A percentile compares a stretch with the other conserved stretches of the same genome.
Evolutionary conservation across 1,140 invertebrate species (phyloP).

Genomic region (Ooceraea biroi): DNA sequence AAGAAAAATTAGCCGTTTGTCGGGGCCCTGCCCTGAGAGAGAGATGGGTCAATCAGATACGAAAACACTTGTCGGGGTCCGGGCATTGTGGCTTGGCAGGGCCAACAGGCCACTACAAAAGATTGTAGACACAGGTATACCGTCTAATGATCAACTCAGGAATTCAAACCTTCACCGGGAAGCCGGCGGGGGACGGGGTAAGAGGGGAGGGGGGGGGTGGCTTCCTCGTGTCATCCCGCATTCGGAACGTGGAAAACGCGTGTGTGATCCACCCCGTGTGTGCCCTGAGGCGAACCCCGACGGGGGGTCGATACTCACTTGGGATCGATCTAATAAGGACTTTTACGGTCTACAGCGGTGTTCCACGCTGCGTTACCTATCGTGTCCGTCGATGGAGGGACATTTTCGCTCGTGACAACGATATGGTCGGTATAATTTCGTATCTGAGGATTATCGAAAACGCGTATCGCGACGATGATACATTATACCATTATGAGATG

Average conservation of each 20-base stretch:
- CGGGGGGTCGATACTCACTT: slow-evolving; percentile 1
- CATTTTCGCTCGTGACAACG: not conserved
- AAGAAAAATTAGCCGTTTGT: slow-evolving; percentile 83
- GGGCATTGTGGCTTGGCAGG: slow-evolving; percentile 77
- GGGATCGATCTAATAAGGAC: slow-evolving; percentile 32
- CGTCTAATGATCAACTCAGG: slow-evolving; percentile 79
- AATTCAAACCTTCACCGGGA: slow-evolving; percentile 68
- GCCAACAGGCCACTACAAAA: slow-evolving; percentile 75
- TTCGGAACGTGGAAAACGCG: slow-evolving; percentile 32
- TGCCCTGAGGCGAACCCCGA: not conserved
- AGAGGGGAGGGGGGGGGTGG: not conserved
- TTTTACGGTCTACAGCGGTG: not conserved
- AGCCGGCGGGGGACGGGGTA: not conserved
- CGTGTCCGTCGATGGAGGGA: not conserved
- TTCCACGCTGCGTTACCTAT: not conserved
- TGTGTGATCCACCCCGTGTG: slow-evolving; percentile 2
- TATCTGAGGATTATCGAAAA: not conserved
- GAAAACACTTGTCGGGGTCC: slow-evolving; percentile 81
- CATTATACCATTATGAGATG: not conserved
- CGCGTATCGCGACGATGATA: not conserved
- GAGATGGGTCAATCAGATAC: slow-evolving; percentile 85
- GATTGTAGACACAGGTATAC: slow-evolving; percentile 82
- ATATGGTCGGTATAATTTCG: not conserved
- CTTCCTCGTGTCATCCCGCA: slow-evolving; percentile 58
- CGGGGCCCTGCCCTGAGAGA: slow-evolving; percentile 56